phyloP scores from a whole-genome alignment of 2,888 invertebrate genomes.

The Automeris io region DNA sequence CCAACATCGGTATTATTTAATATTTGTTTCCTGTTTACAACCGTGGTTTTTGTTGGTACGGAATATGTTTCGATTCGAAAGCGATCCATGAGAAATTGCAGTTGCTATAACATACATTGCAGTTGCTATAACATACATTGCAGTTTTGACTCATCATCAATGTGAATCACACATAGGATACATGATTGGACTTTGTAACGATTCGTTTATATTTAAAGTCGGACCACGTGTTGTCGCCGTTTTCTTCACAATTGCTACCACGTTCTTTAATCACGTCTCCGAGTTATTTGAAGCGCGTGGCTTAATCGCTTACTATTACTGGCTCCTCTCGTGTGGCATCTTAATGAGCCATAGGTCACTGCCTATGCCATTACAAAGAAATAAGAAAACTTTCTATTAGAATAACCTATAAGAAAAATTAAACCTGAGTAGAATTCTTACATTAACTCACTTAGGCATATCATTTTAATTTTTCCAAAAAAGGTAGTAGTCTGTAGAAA shows the following conservation, averaged over 20 bases:
- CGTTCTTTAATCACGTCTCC: conserved; percentile 30
- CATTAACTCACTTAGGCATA: no score
- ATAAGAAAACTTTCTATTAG: conserved; percentile 12
- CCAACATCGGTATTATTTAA: background rate
- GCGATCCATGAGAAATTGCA: background rate
- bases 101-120: background rate
- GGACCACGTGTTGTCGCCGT: conserved; percentile 31
- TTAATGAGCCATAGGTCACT: conserved; percentile 37
- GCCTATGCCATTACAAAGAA: background rate
- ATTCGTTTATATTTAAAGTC: conserved; percentile 4
- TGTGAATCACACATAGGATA: conserved; percentile 4
- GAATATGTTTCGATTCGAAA: conserved; percentile 1
- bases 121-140: background rate
- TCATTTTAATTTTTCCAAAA: no score
- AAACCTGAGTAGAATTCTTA: no score
- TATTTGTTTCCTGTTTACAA: background rate
- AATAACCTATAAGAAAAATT: conserved; percentile 11
- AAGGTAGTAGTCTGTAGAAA: background rate
- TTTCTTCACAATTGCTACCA: conserved; percentile 34
- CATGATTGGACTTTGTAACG: conserved; percentile 4
- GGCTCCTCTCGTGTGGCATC: conserved; percentile 36
- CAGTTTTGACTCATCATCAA: conserved; percentile 5
- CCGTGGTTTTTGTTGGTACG: conserved; percentile 8
- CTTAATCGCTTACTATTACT: conserved; percentile 41
- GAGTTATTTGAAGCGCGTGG: conserved; percentile 38